Evolutionary conservation across 2,113 vertebrate genomes (phyloP).

Genomic region (Ceratotherium simum): DNA sequence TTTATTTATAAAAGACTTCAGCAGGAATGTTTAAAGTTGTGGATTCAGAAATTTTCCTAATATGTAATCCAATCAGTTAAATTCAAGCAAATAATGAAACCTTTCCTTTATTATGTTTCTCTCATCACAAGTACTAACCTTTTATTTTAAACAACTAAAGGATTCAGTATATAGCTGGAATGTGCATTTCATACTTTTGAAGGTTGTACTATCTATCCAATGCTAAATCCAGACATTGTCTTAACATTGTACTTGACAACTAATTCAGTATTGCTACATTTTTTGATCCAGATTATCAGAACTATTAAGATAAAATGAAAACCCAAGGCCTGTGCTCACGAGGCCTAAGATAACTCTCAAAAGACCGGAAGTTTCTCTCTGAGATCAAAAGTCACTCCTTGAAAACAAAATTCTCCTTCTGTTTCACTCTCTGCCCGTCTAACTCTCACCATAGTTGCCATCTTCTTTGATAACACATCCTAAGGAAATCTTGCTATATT

Average conservation of each 20-base stretch:
- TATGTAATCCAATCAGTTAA: neutral
- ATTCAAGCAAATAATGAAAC: neutral
- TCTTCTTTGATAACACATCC: neutral
- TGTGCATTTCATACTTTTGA: neutral
- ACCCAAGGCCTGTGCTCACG: neutral
- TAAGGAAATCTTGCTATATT: neutral
- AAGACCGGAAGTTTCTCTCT: neutral
- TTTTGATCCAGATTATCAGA: neutral
- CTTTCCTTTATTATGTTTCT: neutral
- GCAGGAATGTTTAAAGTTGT: neutral
- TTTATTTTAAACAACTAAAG: constrained; percentile 16
- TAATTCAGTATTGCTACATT: neutral
- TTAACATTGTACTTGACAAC: neutral
- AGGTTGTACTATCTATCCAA: neutral
- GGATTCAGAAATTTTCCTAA: neutral
- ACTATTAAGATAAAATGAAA: neutral
- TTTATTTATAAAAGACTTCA: constrained; percentile 15
- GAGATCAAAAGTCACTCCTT: neutral
- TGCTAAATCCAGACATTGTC: neutral
- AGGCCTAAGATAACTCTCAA: neutral
- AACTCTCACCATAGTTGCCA: too few species aligned
- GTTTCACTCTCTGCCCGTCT: neutral
- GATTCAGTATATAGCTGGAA: neutral
- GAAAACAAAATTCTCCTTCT: neutral
- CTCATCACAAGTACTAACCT: neutral